These are phyloP conservation scores for Synchiropus splendidus DNA, from an alignment of 2,113 vertebrate species.

Conservation along the genomic window DNA sequence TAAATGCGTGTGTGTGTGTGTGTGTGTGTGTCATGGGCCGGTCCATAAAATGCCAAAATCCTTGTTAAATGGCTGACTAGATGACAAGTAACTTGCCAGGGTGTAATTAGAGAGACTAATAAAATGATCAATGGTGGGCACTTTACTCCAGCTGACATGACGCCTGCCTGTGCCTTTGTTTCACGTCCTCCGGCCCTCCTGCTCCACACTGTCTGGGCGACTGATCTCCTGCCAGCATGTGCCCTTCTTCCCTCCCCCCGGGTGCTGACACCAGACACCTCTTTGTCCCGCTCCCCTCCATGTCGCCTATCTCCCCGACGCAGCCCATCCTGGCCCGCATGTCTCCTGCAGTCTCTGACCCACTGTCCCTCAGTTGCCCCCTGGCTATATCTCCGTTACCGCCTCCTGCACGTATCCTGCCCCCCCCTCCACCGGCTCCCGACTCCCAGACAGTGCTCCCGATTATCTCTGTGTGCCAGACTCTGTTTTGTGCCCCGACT, in stretches of 20 bases:
- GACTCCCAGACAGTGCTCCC: conserved; percentile 7
- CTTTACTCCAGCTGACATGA: conserved; percentile 8
- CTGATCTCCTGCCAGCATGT: conserved; percentile 19
- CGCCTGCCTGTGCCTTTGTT: conserved; percentile 25
- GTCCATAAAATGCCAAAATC: no score
- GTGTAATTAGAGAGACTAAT: no score
- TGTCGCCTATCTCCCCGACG: conserved; percentile 6
- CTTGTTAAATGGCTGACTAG: no score
- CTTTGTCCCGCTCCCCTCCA: conserved; percentile 23
- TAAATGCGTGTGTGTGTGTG: no score
- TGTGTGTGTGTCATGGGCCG: no score
- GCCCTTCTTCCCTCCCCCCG: conserved; percentile 30
- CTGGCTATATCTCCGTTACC: conserved; percentile 22
- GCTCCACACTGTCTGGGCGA: conserved; percentile 1
- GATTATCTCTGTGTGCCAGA: conserved; percentile 56
- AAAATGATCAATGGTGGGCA: no score
- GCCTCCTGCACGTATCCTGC: conserved; percentile 18
- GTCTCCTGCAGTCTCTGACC: conserved; percentile 31
- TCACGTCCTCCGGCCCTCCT: conserved; percentile 9
- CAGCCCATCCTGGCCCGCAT: conserved; percentile 1
- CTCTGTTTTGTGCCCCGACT: conserved; percentile 64
- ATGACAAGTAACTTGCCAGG: no score
- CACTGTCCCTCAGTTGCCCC: conserved; percentile 43
- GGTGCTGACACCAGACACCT: conserved; percentile 41
- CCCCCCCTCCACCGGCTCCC: conserved; percentile 6